Evolutionary conservation across 2,888 invertebrate genomes (phyloP), one percentile per base, ranked within the genome.

Genomic region (Keiferia lycopersicella): DNA sequence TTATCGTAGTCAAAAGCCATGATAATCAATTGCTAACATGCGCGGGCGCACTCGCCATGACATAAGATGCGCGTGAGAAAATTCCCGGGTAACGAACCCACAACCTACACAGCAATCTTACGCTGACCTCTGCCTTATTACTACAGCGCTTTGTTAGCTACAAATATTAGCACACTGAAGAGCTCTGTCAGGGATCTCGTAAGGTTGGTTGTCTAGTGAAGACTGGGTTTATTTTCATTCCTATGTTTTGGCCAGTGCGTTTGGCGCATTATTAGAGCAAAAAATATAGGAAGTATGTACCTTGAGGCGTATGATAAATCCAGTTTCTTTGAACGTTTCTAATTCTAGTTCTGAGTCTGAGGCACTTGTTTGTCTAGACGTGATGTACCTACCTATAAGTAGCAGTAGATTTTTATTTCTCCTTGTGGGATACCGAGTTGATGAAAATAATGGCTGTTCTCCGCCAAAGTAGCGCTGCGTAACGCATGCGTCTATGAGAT

Each of bases 1-100:
- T n/a, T 34, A 34, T 34, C 34, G 34, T 10, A 34, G 6, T 34
- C 3, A 34, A 34, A 10, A 34, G n/a, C 63, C 57, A 63, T 63
- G 57, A 64, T 64, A 59, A 64, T 59, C 63, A 38, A 59, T 64
- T 64, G 84, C 72, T 72, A 70, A 26, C 48, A 59, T 77, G 75
- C 79, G 80, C 77, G 70, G 71, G 68, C 80, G 80, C 77, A 75
- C 71, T 67, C 69, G 67, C 71, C 75, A 72, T 79, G 80, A 82
- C 80, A 82, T 81, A 79, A 81, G 81, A 81, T 80, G 81, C 80
- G 79, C 79, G 84, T 81, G 82, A 80, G 83, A 80, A 80, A 77
- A 71, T 68, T 73, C 74, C 75, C 81, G 87, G 87, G 76, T 86
- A 88, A 82, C 84, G 87, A 87, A 86, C 88, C 73, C 83, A 69